Evolutionary conservation across 2,113 vertebrate species (phyloP), one percentile per base, ranked within the genome.

Genomic region (Tenebrosternarchus preto): DNA sequence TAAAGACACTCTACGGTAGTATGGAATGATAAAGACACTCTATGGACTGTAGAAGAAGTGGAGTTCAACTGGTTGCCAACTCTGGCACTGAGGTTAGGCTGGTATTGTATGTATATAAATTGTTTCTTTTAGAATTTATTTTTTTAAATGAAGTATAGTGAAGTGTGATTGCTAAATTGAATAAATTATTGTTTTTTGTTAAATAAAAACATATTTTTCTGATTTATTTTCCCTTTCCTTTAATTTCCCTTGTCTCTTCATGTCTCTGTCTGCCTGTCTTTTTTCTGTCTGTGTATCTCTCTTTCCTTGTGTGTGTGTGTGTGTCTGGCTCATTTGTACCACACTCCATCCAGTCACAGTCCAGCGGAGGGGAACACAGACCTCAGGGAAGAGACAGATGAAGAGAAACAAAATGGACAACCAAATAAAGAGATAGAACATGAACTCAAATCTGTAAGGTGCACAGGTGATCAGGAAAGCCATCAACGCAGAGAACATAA

Each of bases 321-420:
- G 9, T 75, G 20, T 57, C 29, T 63, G 46, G 50, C 64, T 50
- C 8, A 50, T 50, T 50, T 50, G 76, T 84, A 80, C 77, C 73
- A 77, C 75, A 80, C 59, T 66, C 77, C 60, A 31, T 69, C 66
- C 64, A 80, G 77, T 84, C 78, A 68, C 79, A 73, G 75, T 22
- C 76, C 56, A 81, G 69, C 75, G 29, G 74, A 75, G 60, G 64
- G 70, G 57, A 81, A 84, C 79, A 56, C 17, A 31, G 77, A 71
- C 55, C 43, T 72, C 29, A 16, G 46, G 81, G 63, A 69, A 67
- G n/a, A 9, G 59, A 82, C 59, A 55, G 66, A 50, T 69, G 72
- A 67, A 69, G 76, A 72, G 46, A 77, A 80, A 77, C 25, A 78
- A 64, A 46, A 85, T 56, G 46, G 66, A 76, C 66, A 72, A 69